A percentile compares a stretch with the other conserved stretches of the same genome.
phyloP scores from a whole-genome alignment of 2,113 vertebrate genomes.

The Anguilla rostrata region DNA sequence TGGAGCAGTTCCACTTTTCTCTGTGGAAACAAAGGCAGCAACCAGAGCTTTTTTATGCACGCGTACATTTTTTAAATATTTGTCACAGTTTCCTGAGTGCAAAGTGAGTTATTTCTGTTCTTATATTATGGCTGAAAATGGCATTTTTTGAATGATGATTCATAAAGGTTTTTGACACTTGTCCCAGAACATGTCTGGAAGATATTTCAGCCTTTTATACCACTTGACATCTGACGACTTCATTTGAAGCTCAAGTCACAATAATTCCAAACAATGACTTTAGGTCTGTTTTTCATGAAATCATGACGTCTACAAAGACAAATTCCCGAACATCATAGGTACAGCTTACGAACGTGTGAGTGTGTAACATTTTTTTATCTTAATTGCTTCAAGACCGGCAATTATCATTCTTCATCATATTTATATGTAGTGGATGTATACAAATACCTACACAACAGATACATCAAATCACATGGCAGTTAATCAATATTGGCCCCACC shows the following conservation, averaged over 20 bases:
- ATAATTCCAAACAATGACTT: too few species aligned
- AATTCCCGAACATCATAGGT: too few species aligned
- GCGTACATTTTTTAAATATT: too few species aligned
- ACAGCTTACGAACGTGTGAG: not conserved
- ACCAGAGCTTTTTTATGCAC: not conserved
- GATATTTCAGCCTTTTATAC: too few species aligned
- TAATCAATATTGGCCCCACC: not conserved
- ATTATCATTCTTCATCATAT: not conserved
- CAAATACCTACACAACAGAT: not conserved
- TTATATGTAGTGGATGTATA: not conserved
- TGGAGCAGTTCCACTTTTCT: constrained; percentile 41
- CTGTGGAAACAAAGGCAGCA: constrained; percentile 39
- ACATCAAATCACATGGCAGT: not conserved
- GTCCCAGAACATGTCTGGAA: too few species aligned
- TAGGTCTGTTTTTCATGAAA: not conserved
- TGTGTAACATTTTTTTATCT: not conserved
- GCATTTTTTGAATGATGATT: not conserved
- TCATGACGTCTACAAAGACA: too few species aligned
- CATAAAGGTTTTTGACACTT: too few species aligned
- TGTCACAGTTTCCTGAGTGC: too few species aligned
- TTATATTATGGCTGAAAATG: not conserved
- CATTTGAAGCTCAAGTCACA: too few species aligned
- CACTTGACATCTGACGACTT: too few species aligned
- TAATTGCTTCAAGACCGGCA: not conserved
- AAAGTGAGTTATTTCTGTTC: not conserved